These are phyloP conservation scores for Limenitis camilla DNA, from an alignment of 2,888 invertebrate genomes.

Conservation along the genomic window DNA sequence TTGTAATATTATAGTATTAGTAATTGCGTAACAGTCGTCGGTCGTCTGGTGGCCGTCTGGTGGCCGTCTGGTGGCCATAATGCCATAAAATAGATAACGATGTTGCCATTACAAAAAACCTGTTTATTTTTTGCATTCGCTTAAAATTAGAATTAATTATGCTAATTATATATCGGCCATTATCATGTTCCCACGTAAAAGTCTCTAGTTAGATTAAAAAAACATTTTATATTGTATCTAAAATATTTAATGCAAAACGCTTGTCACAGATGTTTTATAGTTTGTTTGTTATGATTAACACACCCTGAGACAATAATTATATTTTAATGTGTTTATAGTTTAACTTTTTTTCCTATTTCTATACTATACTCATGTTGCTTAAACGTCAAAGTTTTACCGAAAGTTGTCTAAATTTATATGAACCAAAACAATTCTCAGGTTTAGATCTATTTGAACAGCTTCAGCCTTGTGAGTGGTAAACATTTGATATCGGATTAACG, in stretches of 20 bases:
- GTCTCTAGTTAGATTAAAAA: neutral
- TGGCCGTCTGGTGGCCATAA: conserved; percentile 33
- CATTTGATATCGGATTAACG: neutral
- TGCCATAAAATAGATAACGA: conserved; percentile 7
- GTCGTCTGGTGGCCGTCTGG: conserved; percentile 27
- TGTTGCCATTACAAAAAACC: conserved; percentile 7
- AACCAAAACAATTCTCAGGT: neutral
- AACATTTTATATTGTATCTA: neutral
- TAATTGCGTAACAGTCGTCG: neutral
- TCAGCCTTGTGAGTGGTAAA: neutral
- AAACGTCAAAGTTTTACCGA: no score
- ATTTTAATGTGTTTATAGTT: no score
- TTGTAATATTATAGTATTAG: no score
- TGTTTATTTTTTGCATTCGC: conserved; percentile 8
- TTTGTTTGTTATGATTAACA: neutral
- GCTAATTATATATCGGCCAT: conserved; percentile 10
- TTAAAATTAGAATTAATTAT: conserved; percentile 10
- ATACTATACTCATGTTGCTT: no score
- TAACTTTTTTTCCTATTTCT: no score
- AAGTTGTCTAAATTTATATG: neutral
- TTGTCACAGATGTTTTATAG: neutral
- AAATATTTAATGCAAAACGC: conserved; percentile 3
- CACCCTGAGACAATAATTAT: no score
- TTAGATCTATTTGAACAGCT: neutral
- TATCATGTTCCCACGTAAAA: conserved; percentile 7